Percentiles rank a stretch among this genome's conserved stretches.
These are phyloP conservation scores for Amphipoea oculea DNA, from an alignment of 2,888 invertebrate genomes.

Conservation along the genomic window DNA sequence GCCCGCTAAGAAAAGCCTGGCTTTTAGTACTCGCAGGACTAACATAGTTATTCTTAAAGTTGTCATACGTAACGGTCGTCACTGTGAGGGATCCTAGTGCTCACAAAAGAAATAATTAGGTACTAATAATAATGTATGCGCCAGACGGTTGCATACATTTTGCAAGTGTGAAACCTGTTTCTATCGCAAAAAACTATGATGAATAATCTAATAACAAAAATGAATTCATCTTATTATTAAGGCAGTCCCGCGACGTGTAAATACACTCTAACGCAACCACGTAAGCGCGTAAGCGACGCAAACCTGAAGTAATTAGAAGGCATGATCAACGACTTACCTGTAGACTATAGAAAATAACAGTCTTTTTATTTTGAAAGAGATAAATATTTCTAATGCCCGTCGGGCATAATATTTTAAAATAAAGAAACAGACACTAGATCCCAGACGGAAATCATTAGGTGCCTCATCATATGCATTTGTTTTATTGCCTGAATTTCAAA, in stretches of 20 bases:
- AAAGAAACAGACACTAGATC: conserved; percentile 56
- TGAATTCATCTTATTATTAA: conserved; percentile 35
- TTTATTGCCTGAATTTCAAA: conserved; percentile 53
- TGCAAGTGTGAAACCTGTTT: conserved; percentile 56
- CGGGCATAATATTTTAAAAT: conserved; percentile 51
- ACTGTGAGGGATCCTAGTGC: conserved; percentile 33
- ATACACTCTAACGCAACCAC: conserved; percentile 38
- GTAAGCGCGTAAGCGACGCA: conserved; percentile 9
- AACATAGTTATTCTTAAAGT: conserved; percentile 59
- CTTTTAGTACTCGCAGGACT: conserved; percentile 58
- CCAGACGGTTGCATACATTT: conserved; percentile 54
- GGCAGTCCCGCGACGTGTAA: conserved; percentile 22
- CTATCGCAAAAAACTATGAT: conserved; percentile 44
- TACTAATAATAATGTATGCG: conserved; percentile 44
- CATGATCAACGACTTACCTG: conserved; percentile 33
- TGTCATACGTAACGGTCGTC: conserved; percentile 58
- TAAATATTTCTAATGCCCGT: conserved; percentile 48
- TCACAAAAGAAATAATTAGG: conserved; percentile 42
- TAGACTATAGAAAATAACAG: conserved; percentile 44
- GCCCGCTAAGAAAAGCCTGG: conserved; percentile 62
- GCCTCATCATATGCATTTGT: conserved; percentile 51
- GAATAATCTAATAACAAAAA: conserved; percentile 40
- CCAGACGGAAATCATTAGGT: conserved; percentile 62
- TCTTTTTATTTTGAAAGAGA: conserved; percentile 38
- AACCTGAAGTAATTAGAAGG: conserved; percentile 53